Evolutionary conservation across 53 echinoderm and acorn worm species (phyloP).

Genomic region (Zoroaster sp.): DNA sequence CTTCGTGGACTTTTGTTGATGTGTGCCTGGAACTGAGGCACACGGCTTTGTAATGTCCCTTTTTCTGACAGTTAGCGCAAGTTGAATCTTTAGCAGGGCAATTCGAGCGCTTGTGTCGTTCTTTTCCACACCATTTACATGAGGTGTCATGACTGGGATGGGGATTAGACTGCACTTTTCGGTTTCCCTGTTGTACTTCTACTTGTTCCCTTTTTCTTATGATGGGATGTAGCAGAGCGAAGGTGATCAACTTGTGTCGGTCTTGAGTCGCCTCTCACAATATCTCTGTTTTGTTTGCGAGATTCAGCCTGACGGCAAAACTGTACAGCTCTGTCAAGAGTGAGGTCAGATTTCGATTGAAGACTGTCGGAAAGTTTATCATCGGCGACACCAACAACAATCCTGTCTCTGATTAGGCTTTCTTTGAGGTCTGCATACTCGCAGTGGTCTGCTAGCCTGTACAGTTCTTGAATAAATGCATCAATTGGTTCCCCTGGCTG

Average conservation of each 20-base stretch:
- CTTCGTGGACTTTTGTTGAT: slow-evolving; percentile 33
- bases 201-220: background rate
- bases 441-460: slow-evolving; percentile 68
- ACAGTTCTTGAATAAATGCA: slow-evolving; percentile 62
- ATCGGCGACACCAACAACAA: slow-evolving; percentile 43
- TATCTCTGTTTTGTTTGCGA: slow-evolving; percentile 20
- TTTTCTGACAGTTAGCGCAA: slow-evolving; percentile 13
- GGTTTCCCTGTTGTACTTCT: background rate
- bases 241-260: background rate
- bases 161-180: background rate
- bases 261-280: slow-evolving; percentile 25
- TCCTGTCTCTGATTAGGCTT: slow-evolving; percentile 58
- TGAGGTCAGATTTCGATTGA: slow-evolving; percentile 48
- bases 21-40: slow-evolving; percentile 36
- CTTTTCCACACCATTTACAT: slow-evolving; percentile 14
- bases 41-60: slow-evolving; percentile 36
- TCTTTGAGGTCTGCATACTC: slow-evolving; percentile 56
- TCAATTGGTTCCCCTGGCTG: slow-evolving; percentile 64
- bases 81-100: slow-evolving; percentile 72
- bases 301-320: slow-evolving; percentile 39
- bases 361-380: slow-evolving; percentile 46
- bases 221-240: slow-evolving; percentile 4
- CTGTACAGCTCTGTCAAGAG: slow-evolving; percentile 49
- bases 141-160: background rate
- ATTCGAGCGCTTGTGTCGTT: background rate